These are phyloP conservation scores for Mirza zaza DNA, from an alignment of 2,113 vertebrate genomes.

Conservation along the genomic window DNA sequence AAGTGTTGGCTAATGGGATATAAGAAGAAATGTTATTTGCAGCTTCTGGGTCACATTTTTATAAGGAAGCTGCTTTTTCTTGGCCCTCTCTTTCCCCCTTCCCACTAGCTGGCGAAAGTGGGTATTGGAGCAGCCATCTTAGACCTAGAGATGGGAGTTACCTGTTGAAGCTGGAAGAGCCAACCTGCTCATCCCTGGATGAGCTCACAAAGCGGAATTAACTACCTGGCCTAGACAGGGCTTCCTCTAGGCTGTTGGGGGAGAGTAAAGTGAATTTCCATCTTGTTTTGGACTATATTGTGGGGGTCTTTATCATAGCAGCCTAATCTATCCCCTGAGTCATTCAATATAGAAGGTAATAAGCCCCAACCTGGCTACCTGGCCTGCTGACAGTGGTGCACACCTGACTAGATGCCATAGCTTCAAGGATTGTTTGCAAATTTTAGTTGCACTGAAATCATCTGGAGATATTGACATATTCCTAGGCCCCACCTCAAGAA, in stretches of 20 bases:
- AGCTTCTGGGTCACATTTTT: background rate
- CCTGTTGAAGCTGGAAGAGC: background rate
- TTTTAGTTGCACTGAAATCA: background rate
- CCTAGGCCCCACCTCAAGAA: background rate
- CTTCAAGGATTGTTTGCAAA: background rate
- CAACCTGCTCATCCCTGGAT: background rate
- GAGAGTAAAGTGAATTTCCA: background rate
- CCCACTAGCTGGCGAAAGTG: background rate
- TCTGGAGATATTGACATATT: background rate
- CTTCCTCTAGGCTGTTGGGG: background rate
- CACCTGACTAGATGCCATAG: background rate
- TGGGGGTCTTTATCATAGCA: background rate
- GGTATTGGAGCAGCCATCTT: background rate
- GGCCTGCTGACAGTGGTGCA: background rate
- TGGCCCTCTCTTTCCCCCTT: background rate
- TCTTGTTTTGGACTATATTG: background rate
- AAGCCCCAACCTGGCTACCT: background rate
- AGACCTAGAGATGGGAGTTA: background rate
- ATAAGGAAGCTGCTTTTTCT: background rate
- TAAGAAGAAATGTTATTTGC: background rate
- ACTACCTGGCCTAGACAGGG: background rate
- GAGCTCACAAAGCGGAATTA: background rate
- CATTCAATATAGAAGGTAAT: background rate
- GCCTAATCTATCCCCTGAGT: background rate
- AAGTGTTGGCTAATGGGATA: background rate